These are phyloP conservation scores for Spondyliosoma cantharus DNA, from an alignment of 2,797 vertebrate genomes.

Conservation along the genomic window DNA sequence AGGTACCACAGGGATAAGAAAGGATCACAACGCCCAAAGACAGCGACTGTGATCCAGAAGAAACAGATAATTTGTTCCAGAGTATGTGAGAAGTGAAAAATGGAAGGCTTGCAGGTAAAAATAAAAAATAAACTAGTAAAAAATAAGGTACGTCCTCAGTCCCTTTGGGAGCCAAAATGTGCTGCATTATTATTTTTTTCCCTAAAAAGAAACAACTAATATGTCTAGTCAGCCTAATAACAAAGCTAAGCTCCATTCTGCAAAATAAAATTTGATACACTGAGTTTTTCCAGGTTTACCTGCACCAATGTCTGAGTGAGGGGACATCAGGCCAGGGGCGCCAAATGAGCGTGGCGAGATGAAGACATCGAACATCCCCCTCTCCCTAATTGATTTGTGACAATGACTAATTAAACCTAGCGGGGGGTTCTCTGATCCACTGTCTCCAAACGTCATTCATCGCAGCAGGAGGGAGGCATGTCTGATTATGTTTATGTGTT, in stretches of 20 bases:
- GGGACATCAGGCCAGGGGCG: constrained; percentile 20
- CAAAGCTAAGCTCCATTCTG: background rate
- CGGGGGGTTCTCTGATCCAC: constrained; percentile 70
- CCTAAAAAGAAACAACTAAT: background rate
- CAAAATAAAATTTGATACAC: constrained; percentile 7
- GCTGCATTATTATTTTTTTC: background rate
- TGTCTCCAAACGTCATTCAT: constrained; percentile 79
- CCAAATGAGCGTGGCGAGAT: constrained; percentile 49
- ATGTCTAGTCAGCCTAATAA: background rate
- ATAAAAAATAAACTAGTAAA: background rate
- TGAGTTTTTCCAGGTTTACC: constrained; percentile 31
- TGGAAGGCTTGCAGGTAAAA: background rate
- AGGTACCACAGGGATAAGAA: constrained; percentile 1
- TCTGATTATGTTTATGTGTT: constrained; percentile 67
- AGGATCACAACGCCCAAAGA: constrained; percentile 6
- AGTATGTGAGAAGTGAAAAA: background rate
- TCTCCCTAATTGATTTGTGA: constrained; percentile 81
- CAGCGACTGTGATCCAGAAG: constrained; percentile 18
- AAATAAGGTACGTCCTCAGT: background rate
- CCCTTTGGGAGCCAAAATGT: background rate
- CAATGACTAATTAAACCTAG: constrained; percentile 81
- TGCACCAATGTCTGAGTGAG: background rate
- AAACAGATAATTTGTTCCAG: constrained; percentile 6
- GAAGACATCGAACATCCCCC: constrained; percentile 63
- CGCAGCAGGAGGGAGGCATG: constrained; percentile 67